phyloP scores from a whole-genome alignment of 2,113 vertebrate genomes.

The Ctenomys sociabilis region DNA sequence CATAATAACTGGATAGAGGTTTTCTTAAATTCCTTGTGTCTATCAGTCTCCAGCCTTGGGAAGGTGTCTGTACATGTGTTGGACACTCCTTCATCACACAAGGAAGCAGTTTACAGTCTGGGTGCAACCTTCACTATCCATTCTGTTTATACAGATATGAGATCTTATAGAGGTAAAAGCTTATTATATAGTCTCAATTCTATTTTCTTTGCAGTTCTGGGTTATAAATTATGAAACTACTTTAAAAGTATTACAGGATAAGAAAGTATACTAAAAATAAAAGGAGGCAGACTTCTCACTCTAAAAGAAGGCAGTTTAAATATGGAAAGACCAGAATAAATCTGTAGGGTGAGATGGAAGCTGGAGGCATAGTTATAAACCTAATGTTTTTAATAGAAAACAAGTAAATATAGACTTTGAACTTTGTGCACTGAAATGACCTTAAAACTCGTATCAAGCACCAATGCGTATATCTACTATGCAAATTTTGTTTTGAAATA shows the following conservation, averaged over 20 bases:
- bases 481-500: constrained; percentile 4
- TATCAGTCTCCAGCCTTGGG: background rate
- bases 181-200: background rate
- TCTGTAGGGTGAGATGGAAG: background rate
- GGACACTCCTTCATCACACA: background rate
- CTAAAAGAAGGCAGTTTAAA: background rate
- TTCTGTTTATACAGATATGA: background rate
- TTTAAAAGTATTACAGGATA: background rate
- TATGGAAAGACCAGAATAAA: constrained; percentile 30
- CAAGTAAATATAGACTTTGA: constrained; percentile 7
- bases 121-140: background rate
- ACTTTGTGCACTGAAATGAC: background rate
- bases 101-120: background rate
- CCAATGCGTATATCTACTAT: background rate
- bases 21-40: constrained; percentile 9
- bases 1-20: background rate
- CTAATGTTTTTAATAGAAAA: constrained; percentile 33
- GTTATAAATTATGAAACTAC: constrained; percentile 6
- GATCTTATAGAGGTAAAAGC: background rate
- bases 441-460: background rate
- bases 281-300: background rate
- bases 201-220: background rate
- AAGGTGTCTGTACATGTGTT: background rate
- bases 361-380: constrained; percentile 6
- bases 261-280: constrained; percentile 4